Evolutionary conservation across 1,140 invertebrate genomes (phyloP), one percentile per base, ranked within the genome.

Genomic region (Ptiloglossa arizonensis): DNA sequence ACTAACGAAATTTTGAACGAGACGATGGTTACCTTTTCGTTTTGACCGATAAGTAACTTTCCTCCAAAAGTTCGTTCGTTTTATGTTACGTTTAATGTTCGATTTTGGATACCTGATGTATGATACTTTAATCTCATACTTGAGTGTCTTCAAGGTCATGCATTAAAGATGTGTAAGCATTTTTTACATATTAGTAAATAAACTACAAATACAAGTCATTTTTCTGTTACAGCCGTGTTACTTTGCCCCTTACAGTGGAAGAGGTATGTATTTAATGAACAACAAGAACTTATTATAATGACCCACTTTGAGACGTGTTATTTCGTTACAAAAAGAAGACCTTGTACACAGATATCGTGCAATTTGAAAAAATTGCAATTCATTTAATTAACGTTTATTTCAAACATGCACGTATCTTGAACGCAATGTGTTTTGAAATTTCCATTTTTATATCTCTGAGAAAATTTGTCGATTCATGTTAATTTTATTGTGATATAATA

Each of bases 191-290:
- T 46, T 27, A 50, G 44, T 13, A 27, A 29, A 64, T 56, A 63
- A 19, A 73, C 41, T 27, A 27, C 22, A 82, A 70, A 78, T 54
- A 57, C 69, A 85, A 62, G 70, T 87, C 79, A 35, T 68, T 87
- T 86, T 89, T 92, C 85, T 91, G 88, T 95, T 95, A 83, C 93
- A 96, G 95, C 92, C 95, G 95, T 89, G 95, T 96, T 81, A 95
- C 95, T 86, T 93, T 96, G 86, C 95, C 95, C 87, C 93, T 96
- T 80, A 96, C 95, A 77, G 95, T 96, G 79, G 95, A 96, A 93
- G 95, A 98, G 94, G 95, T 96, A 93, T 74, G 90, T 90, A 83
- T 70, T 63, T 72, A 17, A 72, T 78, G 32, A 64, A 62, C 56
- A 59, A n/a, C 13, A 59, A 76, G 50, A 22, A 80, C 29, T 73